Evolutionary conservation across 2,797 vertebrate genomes (phyloP).

Genomic region (Aythya fuligula): DNA sequence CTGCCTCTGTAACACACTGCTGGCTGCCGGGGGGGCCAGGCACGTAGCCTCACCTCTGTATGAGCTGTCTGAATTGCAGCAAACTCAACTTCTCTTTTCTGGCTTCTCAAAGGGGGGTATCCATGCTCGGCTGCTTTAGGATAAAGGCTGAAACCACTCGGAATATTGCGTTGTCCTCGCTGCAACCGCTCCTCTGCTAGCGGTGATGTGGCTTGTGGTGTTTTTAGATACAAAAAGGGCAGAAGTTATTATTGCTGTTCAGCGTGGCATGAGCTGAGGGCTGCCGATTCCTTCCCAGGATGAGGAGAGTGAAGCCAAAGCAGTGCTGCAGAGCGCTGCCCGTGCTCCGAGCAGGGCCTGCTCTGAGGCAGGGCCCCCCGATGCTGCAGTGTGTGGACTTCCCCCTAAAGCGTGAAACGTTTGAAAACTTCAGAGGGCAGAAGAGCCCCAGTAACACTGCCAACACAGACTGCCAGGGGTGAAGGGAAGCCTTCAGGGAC

Average conservation of each 20-base stretch:
- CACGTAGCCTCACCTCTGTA: neutral
- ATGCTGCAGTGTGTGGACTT: constrained; percentile 20
- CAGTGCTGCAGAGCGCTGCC: constrained; percentile 10
- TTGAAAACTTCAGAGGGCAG: constrained; percentile 51
- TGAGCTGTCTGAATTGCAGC: neutral
- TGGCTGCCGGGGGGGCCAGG: neutral
- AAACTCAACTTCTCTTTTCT: neutral
- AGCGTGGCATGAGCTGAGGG: neutral
- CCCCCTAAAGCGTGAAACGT: constrained; percentile 25
- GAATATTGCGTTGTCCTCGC: accelerated
- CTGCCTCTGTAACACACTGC: neutral
- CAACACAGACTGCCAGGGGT: constrained; percentile 33
- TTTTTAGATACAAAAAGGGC: neutral
- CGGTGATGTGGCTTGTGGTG: neutral
- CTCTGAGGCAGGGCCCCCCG: neutral
- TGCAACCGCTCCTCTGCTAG: neutral
- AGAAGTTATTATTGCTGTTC: neutral
- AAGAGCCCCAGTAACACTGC: neutral
- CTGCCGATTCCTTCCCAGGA: neutral
- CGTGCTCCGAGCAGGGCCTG: constrained; percentile 16
- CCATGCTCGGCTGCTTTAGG: neutral
- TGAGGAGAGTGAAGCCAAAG: neutral
- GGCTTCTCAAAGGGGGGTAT: neutral
- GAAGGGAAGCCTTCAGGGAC: constrained; percentile 16
- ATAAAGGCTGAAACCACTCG: accelerated